Conservation (phyloP, 2,113 vertebrate species). For the Anhinga rufa region DNA sequence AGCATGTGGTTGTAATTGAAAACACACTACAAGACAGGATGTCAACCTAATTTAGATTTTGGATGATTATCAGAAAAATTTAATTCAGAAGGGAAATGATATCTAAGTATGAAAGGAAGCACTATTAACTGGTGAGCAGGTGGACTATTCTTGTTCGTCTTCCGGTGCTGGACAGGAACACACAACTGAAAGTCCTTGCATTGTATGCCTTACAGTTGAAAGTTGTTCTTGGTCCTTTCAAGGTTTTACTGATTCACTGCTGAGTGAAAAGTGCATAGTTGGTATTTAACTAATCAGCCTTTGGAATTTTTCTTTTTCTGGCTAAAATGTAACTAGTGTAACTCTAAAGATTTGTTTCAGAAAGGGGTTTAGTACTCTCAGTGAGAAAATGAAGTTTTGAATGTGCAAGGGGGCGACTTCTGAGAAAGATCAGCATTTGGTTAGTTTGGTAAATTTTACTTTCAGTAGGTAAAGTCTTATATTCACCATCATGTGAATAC, state of each 20-base stretch:
- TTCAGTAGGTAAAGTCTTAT: neutral
- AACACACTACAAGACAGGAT: neutral
- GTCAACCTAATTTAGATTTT: neutral
- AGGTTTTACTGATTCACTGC: neutral
- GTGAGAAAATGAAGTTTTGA: neutral
- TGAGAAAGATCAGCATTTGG: neutral
- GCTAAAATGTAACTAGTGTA: neutral
- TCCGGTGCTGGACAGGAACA: neutral
- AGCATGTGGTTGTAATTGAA: neutral
- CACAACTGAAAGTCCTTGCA: neutral
- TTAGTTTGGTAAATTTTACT: neutral
- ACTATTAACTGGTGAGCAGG: slow-evolving; percentile 1
- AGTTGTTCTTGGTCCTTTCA: neutral
- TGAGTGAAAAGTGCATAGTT: neutral
- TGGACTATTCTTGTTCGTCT: neutral
- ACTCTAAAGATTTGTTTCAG: neutral
- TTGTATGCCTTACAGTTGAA: neutral
- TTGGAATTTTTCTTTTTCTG: neutral
- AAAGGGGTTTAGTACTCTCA: neutral
- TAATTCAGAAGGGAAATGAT: neutral
- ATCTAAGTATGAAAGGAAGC: neutral
- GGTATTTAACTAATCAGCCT: neutral
- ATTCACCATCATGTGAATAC: neutral
- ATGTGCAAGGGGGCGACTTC: neutral
- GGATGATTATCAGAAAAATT: neutral